Conservation (phyloP, 2,797 vertebrate species). For the Anguilla obscura region DNA sequence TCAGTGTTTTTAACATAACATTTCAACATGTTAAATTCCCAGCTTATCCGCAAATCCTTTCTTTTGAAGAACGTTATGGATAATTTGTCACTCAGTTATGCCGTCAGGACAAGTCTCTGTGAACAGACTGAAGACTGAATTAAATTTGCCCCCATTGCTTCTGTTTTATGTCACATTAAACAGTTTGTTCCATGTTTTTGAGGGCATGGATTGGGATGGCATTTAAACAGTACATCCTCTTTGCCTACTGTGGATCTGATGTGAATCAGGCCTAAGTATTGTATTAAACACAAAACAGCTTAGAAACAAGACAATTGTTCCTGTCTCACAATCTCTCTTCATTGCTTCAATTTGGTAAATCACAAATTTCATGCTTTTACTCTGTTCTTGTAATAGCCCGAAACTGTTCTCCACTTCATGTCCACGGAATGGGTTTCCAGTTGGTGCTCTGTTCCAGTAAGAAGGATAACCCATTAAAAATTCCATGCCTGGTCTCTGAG, state of each 20-base stretch:
- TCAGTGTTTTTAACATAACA: background rate
- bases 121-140: background rate
- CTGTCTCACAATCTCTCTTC: background rate
- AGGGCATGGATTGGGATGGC: background rate
- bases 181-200: background rate
- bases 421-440: slow-evolving; percentile 1
- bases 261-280: background rate
- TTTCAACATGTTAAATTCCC: background rate
- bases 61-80: background rate
- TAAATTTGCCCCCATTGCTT: background rate
- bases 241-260: background rate
- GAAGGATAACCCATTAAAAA: slow-evolving; percentile 37
- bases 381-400: background rate
- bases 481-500: slow-evolving; percentile 35
- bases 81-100: background rate
- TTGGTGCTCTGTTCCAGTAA: slow-evolving; percentile 14
- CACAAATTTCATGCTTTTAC: background rate
- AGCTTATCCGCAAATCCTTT: background rate
- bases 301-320: background rate
- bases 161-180: background rate
- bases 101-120: background rate
- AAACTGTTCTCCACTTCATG: background rate
- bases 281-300: background rate
- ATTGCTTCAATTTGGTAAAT: background rate
- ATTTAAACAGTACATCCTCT: background rate